Conservation (phyloP, 2,113 vertebrate genomes). For the Engraulis encrasicolus region DNA sequence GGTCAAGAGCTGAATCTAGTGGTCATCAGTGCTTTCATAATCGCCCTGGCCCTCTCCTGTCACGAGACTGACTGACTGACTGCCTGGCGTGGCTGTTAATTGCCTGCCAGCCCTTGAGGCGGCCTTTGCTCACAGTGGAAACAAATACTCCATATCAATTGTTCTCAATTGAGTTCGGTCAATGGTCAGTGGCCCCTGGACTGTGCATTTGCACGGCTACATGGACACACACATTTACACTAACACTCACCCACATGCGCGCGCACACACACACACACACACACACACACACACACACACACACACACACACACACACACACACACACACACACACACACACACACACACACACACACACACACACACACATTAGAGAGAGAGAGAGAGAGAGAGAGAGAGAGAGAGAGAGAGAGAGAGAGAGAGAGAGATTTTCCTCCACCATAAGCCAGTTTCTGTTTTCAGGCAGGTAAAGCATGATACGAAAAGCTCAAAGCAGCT, state of each 20-base stretch:
- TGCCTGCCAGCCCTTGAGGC: constrained; percentile 57
- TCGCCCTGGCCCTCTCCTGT: constrained; percentile 50
- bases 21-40: constrained; percentile 58
- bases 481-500: not conserved
- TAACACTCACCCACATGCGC: too few species aligned
- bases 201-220: not conserved
- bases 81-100: constrained; percentile 67
- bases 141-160: not conserved
- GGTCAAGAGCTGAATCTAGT: constrained; percentile 42
- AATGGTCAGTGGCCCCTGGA: constrained; percentile 28
- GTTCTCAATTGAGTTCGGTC: not conserved
- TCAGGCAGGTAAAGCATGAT: not conserved
- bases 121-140: constrained; percentile 21
- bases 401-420: too few species aligned
- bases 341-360: not conserved
- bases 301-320: not conserved
- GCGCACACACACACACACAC: not conserved
- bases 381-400: too few species aligned
- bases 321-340: not conserved
- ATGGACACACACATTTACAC: not conserved
- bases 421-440: too few species aligned
- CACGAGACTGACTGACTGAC: constrained; percentile 56
- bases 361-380: not conserved
- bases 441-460: not conserved
- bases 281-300: not conserved